Base-by-base conservation (phyloP, 2,888 invertebrate genomes). In the Melinaea menophilus region DNA sequence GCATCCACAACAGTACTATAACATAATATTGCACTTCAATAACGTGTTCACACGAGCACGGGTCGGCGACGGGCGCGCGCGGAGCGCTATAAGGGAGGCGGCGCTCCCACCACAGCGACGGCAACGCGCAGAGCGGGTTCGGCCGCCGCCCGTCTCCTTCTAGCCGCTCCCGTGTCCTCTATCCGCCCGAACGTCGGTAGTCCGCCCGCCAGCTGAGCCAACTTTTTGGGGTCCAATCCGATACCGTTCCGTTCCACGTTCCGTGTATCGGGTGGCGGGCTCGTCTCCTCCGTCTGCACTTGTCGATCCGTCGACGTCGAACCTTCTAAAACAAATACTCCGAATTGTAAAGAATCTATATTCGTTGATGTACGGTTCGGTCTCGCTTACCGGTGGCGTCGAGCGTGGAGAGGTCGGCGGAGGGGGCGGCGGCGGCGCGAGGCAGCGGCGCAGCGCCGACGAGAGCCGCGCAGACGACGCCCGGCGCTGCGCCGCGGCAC, bases 261-360 rank as follows among this genome's bases (percentile, higher is more conserved):
- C 72, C 41, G 68, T 66, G 45, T 66, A 67, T n/a, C 69, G 55
- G 56, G 54, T 56, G 63, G 56, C 47, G 62, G 58, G 7, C 63
- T 63, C 33, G 72, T 65, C n/a, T 83, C 86, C 13, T 88, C 88
- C 7, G 88, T 88, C 72, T 88, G 88, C 61, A 85, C 84, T 55
- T 84, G 82, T 4, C 84, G 78, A 69, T 88, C 86, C 5, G 79
- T 73, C 9, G 79, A 80, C n/a, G 77, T 76, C 11, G 74, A 75
- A 57, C 78, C 76, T 64, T 86, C 86, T 84, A 62, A 5, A 62
- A 33, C 34, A 31, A 33, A 31, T 4, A 51, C 41, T 41, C 41
- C 41, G 41, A 41, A 41, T 9, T 9, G 9, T 51, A 51, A 51
- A 5, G 31, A 31, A 3, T 51, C 31, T 31, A 11, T 31, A 9